phyloP scores from a whole-genome alignment of 1,140 invertebrate genomes.

The Dinothrombium tinctorium region DNA sequence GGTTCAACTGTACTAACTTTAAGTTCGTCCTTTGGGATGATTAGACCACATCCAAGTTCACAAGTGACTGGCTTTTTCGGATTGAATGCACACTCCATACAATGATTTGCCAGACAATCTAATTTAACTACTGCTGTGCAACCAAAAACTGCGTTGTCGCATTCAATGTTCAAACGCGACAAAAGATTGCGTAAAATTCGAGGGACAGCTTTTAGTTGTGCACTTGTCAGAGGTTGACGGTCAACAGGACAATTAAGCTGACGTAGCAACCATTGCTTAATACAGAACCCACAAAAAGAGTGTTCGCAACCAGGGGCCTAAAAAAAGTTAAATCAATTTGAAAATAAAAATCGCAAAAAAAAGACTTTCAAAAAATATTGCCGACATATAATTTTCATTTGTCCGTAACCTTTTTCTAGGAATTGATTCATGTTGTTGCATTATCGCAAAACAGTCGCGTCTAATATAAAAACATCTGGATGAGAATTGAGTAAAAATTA shows the following conservation, averaged over 20 bases:
- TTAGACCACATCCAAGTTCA: conserved; percentile 69
- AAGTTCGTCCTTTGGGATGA: conserved; percentile 81
- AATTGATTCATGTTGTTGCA: no score
- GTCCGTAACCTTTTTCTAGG: no score
- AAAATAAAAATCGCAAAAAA: background rate
- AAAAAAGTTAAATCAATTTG: conserved; percentile 14
- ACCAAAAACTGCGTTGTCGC: conserved; percentile 68
- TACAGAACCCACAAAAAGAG: conserved; percentile 77
- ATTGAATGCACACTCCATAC: conserved; percentile 78
- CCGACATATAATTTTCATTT: no score
- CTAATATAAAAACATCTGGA: no score
- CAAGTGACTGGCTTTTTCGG: conserved; percentile 77
- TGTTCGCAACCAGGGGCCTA: conserved; percentile 85
- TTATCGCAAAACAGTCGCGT: no score
- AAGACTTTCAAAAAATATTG: no score
- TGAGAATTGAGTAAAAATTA: no score
- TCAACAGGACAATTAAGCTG: conserved; percentile 84
- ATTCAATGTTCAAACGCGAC: conserved; percentile 58
- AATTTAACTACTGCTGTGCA: conserved; percentile 62
- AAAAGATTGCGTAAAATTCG: conserved; percentile 72
- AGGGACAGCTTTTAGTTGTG: conserved; percentile 65
- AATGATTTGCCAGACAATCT: conserved; percentile 50
- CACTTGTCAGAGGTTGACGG: conserved; percentile 55
- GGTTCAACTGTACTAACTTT: no score
- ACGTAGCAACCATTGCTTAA: conserved; percentile 74